Evolutionary conservation across 1,140 invertebrate species (phyloP).

Genomic region (Diorhabda sublineata): DNA sequence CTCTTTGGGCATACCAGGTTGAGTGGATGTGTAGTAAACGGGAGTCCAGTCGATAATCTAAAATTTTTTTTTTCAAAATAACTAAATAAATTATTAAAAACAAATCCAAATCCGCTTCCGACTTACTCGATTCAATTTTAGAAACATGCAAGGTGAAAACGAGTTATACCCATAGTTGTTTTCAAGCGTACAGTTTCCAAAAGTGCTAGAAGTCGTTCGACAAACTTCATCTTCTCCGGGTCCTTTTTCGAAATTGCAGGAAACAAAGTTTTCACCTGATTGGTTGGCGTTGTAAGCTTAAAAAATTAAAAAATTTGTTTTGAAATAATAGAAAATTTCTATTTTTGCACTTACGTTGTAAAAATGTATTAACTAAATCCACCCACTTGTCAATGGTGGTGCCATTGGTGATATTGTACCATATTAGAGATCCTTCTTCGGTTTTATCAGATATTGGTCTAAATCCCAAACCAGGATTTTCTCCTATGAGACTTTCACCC

Average conservation of each 20-base stretch:
- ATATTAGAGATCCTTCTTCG: constrained; percentile 80
- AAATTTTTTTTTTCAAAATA: constrained; percentile 20
- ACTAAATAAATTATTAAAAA: background rate
- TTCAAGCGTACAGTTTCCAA: constrained; percentile 61
- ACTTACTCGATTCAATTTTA: constrained; percentile 81
- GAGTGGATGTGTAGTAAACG: constrained; percentile 61
- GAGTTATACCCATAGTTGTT: constrained; percentile 67
- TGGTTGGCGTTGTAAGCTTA: constrained; percentile 59
- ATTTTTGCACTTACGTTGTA: constrained; percentile 57
- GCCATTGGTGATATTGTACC: constrained; percentile 66
- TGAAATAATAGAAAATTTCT: background rate
- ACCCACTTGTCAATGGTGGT: constrained; percentile 66
- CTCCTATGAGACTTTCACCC: constrained; percentile 74
- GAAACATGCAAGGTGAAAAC: constrained; percentile 71
- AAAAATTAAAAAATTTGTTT: constrained; percentile 16
- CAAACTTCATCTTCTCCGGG: constrained; percentile 64
- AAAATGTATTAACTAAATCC: constrained; percentile 62
- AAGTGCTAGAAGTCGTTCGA: constrained; percentile 58
- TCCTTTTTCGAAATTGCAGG: constrained; percentile 61
- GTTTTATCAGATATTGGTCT: constrained; percentile 70
- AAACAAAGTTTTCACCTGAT: constrained; percentile 59
- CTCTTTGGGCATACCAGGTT: constrained; percentile 62
- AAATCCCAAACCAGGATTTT: constrained; percentile 87
- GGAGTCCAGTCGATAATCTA: constrained; percentile 72
- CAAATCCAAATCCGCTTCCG: background rate